A percentile compares a stretch with the other conserved stretches of the same genome.
Conservation (phyloP, 1,140 invertebrate genomes). For the Nixonia krombeini region DNA sequence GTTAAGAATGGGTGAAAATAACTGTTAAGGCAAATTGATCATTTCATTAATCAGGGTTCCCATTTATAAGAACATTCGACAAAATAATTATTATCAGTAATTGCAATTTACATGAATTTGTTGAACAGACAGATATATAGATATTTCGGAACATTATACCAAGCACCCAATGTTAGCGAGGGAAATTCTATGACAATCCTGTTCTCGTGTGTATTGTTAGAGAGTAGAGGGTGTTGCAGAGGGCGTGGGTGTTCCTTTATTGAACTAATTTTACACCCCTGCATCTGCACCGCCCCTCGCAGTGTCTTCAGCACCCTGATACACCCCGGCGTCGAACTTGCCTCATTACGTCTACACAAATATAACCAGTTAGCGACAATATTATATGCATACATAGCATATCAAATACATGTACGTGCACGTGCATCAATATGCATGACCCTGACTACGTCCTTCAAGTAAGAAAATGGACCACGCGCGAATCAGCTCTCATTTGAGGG, state of each 20-base stretch:
- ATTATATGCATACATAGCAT: slow-evolving; percentile 35
- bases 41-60: neutral
- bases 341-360: slow-evolving; percentile 63
- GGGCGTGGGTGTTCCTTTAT: slow-evolving; percentile 65
- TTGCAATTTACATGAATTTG: slow-evolving; percentile 2
- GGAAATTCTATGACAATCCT: slow-evolving; percentile 42
- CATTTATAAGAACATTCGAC: neutral
- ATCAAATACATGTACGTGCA: slow-evolving; percentile 24
- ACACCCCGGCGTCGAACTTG: slow-evolving; percentile 54
- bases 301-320: slow-evolving; percentile 33
- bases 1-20: no score
- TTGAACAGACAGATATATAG: slow-evolving; percentile 22
- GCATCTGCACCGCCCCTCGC: slow-evolving; percentile 47
- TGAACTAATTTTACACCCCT: slow-evolving; percentile 63
- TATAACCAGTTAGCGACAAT: slow-evolving; percentile 58
- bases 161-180: slow-evolving; percentile 25
- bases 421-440: slow-evolving; percentile 1
- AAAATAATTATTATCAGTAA: slow-evolving; percentile 10
- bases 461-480: slow-evolving; percentile 44
- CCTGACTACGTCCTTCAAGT: slow-evolving; percentile 15
- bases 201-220: slow-evolving; percentile 43
- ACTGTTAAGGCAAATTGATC: neutral
- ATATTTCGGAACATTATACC: slow-evolving; percentile 21
- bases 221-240: slow-evolving; percentile 37
- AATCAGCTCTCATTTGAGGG: neutral